Percentiles rank a stretch among this genome's conserved stretches.
phyloP scores from a whole-genome alignment of 2,113 vertebrate species.

The Sylvietta virens region DNA sequence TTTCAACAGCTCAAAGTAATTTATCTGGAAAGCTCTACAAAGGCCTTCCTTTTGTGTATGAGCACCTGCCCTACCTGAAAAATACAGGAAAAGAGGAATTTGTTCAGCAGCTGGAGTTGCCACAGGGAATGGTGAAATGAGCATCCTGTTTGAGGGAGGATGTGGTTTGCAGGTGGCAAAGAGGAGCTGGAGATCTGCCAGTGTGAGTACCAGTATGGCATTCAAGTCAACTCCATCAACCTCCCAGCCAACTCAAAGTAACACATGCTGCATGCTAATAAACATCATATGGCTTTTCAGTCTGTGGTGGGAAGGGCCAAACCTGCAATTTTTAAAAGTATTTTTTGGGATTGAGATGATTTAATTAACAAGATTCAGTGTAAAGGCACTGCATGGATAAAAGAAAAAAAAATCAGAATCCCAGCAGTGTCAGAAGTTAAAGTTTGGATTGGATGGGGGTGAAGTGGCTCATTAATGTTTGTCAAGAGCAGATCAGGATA shows the following conservation, averaged over 20 bases:
- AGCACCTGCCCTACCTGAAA: neutral
- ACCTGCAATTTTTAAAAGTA: neutral
- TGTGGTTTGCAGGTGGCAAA: slow-evolving; percentile 27
- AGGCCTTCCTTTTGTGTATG: neutral
- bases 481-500: neutral
- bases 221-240: neutral
- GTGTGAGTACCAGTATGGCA: neutral
- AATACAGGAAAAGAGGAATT: neutral
- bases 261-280: slow-evolving; percentile 21
- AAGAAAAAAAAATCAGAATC: neutral
- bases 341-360: neutral
- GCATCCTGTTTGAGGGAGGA: neutral
- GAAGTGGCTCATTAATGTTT: neutral
- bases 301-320: neutral
- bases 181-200: slow-evolving; percentile 7
- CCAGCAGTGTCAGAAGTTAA: neutral
- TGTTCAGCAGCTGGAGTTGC: neutral
- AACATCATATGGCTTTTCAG: slow-evolving; percentile 34
- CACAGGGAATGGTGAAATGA: neutral
- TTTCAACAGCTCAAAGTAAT: neutral
- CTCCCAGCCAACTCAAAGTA: neutral
- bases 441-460: neutral
- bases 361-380: neutral
- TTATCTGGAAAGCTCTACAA: neutral
- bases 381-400: neutral